These are phyloP conservation scores for Porites lobata DNA, from an alignment of 92 coral and sea anemone species.

Conservation along the genomic window DNA sequence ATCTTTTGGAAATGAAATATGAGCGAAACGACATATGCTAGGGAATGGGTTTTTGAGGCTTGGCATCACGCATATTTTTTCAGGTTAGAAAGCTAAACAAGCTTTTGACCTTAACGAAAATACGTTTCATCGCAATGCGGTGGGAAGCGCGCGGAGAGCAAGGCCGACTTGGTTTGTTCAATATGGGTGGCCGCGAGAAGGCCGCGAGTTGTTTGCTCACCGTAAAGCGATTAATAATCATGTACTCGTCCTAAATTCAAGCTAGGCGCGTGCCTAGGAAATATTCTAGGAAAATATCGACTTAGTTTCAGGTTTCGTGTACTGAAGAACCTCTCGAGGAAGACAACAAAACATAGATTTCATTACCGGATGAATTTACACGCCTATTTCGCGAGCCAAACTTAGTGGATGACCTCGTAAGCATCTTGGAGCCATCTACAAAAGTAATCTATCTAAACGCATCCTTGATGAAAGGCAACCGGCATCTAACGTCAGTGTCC, in stretches of 20 bases:
- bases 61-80: constrained; percentile 37
- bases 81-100: constrained; percentile 46
- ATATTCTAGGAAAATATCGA: constrained; percentile 40
- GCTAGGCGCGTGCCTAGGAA: constrained; percentile 40
- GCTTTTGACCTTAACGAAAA: constrained; percentile 55
- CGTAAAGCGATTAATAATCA: constrained; percentile 22
- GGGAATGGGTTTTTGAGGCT: constrained; percentile 1
- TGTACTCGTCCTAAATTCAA: constrained; percentile 20
- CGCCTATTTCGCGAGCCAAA: constrained; percentile 23
- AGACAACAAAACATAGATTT: constrained; percentile 29
- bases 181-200: constrained; percentile 45
- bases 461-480: constrained; percentile 50
- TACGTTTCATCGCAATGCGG: neutral
- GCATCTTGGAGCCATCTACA: constrained; percentile 41
- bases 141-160: neutral
- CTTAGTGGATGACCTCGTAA: constrained; percentile 9
- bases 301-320: constrained; percentile 39
- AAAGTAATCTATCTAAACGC: constrained; percentile 31
- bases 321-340: neutral
- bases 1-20: constrained; percentile 35
- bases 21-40: constrained; percentile 33
- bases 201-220: constrained; percentile 27
- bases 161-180: neutral
- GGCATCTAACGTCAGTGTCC: constrained; percentile 21
- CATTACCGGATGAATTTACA: constrained; percentile 41